Base-by-base conservation (phyloP, 2,113 vertebrate species). In the Passer domesticus region DNA sequence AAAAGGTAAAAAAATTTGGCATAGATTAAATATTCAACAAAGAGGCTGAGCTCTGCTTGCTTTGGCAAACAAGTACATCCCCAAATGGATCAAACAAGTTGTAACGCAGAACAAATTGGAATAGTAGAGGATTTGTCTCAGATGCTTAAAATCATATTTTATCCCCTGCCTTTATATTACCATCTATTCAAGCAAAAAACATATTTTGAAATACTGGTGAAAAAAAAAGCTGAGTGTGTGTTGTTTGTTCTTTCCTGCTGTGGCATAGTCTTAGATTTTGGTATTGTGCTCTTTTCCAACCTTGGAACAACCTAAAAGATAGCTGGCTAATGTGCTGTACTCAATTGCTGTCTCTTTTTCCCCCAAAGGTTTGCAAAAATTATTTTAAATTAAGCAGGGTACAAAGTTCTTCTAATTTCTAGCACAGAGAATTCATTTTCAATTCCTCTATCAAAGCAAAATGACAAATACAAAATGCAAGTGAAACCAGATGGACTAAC, bases 401-500 rank as follows among this genome's bases (percentile, higher is more conserved):
- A 96, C 94, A 91, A 90, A 95, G 89, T 97, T 96, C 86, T 97
- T 95, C 95, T 95, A 53, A 95, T 98, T 96, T 96, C 94, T 91
- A 95, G 96, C 83, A 63, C 8, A 10, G 93, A 97, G 93, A 94
- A 92, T 94, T 98, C 96, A 92, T 96, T 97, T 97, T 96, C 96
- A 97, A 97, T 97, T 96, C 97, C 92, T 92, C 87, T 96, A 96
- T 97, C 97, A 98, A 97, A 97, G 97, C 88, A 95, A 98, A 98
- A 97, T 98, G 96, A 98, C 97, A 98, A 98, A 98, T 97, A 97
- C 90, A 96, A 95, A 98, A 97, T 96, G 97, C 90, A 96, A 97
- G 97, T 95, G 95, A 97, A 98, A 97, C 96, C 98, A 98, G 98
- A 98, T 98, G 98, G 98, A 98, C 97, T 97, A 95, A 97, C 97